A percentile compares a stretch with the other conserved stretches of the same genome.
Evolutionary conservation across 1,140 invertebrate species (phyloP).

Genomic region (Bombus vancouverensis): DNA sequence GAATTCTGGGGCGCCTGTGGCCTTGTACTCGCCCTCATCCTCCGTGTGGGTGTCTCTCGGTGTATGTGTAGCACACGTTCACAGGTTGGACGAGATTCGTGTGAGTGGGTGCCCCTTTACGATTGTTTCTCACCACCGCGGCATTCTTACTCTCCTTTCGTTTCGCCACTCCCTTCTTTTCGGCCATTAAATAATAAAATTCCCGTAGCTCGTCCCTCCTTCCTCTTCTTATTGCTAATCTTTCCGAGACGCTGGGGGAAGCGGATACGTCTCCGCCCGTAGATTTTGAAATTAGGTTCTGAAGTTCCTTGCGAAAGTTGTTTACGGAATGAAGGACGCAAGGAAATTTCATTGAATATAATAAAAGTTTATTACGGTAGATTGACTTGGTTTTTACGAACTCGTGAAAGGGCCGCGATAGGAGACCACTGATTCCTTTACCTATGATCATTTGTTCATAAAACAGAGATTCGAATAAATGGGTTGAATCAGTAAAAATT

Average conservation of each 20-base stretch:
- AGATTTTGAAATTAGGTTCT: not conserved
- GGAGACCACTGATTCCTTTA: too few species aligned
- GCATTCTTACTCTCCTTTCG: conserved; percentile 61
- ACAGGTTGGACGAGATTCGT: not conserved
- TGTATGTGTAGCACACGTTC: conserved; percentile 14
- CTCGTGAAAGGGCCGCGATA: not conserved
- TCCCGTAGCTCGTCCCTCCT: conserved; percentile 26
- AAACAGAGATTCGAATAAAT: not conserved
- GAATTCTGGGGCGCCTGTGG: conserved; percentile 75
- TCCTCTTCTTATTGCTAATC: too few species aligned
- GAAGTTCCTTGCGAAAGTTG: too few species aligned
- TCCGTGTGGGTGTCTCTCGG: conserved; percentile 31
- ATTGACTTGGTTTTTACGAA: not conserved
- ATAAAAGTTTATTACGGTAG: too few species aligned
- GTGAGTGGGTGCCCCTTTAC: conserved; percentile 57
- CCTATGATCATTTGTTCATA: too few species aligned
- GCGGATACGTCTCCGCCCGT: not conserved
- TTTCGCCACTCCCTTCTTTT: conserved; percentile 42
- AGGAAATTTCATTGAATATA: too few species aligned
- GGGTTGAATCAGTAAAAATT: not conserved
- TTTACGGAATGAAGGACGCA: too few species aligned
- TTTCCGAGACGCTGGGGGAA: not conserved
- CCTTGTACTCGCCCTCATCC: conserved; percentile 46
- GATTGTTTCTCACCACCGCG: conserved; percentile 72
- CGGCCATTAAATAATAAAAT: conserved; percentile 60